Evolutionary conservation across 2,888 invertebrate species (phyloP).

Genomic region (Bhutanitis thaidina): DNA sequence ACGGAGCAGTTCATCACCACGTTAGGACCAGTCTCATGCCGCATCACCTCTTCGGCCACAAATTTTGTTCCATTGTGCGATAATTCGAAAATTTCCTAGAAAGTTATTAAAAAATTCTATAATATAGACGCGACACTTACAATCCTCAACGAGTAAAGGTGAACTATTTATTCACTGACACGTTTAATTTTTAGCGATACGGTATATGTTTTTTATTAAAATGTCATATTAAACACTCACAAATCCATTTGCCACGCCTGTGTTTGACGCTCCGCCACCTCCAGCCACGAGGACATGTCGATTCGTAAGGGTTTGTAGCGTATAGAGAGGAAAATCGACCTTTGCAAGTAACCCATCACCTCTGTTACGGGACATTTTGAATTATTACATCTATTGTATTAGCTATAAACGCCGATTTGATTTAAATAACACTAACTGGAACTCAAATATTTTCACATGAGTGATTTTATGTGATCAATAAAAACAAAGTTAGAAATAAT

Average conservation of each 20-base stretch:
- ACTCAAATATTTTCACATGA: constrained; percentile 43
- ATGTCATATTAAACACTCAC: constrained; percentile 80
- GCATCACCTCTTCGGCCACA: constrained; percentile 91
- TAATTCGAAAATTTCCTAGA: constrained; percentile 94
- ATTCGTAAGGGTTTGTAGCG: constrained; percentile 93
- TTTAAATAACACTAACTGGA: constrained; percentile 41
- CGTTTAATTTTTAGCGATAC: constrained; percentile 33
- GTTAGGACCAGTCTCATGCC: constrained; percentile 92
- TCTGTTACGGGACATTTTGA: constrained; percentile 69
- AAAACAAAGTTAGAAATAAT: constrained; percentile 42
- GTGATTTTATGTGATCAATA: constrained; percentile 46
- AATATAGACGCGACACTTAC: no score
- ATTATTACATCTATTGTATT: constrained; percentile 50
- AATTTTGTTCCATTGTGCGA: constrained; percentile 91
- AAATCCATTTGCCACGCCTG: constrained; percentile 98
- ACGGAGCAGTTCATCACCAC: constrained; percentile 96
- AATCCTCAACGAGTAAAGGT: constrained; percentile 5
- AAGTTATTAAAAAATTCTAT: constrained; percentile 42
- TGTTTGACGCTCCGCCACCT: constrained; percentile 97
- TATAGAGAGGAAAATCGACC: constrained; percentile 96
- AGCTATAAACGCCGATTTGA: constrained; percentile 33
- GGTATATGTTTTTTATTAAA: constrained; percentile 18
- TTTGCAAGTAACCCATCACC: constrained; percentile 89
- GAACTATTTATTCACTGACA: constrained; percentile 39
- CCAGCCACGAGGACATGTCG: constrained; percentile 97